Base-by-base conservation (phyloP, 2,888 invertebrate genomes). In the Oithona nana region DNA sequence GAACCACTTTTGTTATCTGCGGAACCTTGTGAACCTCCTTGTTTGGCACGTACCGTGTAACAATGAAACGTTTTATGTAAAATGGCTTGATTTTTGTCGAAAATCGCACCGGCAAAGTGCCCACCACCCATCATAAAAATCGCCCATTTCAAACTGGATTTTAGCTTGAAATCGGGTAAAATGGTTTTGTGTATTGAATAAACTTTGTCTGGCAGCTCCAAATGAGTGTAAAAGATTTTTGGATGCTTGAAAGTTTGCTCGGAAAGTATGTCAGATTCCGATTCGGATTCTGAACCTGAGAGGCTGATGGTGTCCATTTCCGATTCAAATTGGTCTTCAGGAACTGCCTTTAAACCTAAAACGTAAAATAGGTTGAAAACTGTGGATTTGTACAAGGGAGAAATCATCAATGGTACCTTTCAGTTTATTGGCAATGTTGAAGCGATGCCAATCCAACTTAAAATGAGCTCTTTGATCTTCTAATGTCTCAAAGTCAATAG, bases 61-160 rank as follows among this genome's bases (percentile, higher is more conserved):
- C 83, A 82, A 71, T 88, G 88, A 68, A 86, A 82, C 0, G 88
- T 88, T 74, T 89, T 89, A 70, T 89, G 88, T 1, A 72, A 75
- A 68, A 77, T 73, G 63, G 74, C 75, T 69, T 73, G 76, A 58
- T 77, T 80, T 75, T 64, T 6, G 11, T 61, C 20, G 69, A 83
- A 85, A 49, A 86, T 73, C 20, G 81, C 84, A 1, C 80, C 85
- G 28, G 85, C 84, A 74, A 86, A 86, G 72, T 85, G 85, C 1
- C 90, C 89, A 3, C 88, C 88, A 0, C 86, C 86, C 39, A 87
- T 76, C 83, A 89, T 84, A 58, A 90, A 72, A 6, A 90, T 75
- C 0, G 83, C 81, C 85, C 54, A 54, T 24, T 54, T 54, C 24
- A 54, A 26, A 20, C 26, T 2, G 2, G 6, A 2, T 24, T 26